These are phyloP conservation scores for Drosophila birchii DNA, from an alignment of 2,888 invertebrate genomes.

Conservation along the genomic window DNA sequence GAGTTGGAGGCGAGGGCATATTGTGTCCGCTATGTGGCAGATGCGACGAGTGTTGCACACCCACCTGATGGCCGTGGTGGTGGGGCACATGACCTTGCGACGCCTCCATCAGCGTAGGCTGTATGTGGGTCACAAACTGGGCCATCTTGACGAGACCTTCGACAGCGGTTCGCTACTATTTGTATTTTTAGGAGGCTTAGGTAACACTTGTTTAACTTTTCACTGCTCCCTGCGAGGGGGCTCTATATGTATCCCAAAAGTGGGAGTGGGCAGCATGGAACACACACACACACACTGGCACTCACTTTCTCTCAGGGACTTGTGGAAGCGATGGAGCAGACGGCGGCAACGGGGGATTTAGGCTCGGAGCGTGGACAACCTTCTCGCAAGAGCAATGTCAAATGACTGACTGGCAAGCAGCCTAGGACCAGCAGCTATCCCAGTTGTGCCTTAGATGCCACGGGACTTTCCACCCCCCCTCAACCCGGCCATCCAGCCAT, in stretches of 20 bases:
- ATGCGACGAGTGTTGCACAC: slow-evolving; percentile 84
- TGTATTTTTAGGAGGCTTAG: slow-evolving; percentile 37
- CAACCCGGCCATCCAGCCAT: neutral
- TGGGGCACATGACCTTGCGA: slow-evolving; percentile 86
- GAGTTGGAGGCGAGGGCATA: slow-evolving; percentile 84
- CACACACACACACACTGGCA: slow-evolving; percentile 40
- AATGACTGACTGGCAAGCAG: slow-evolving; percentile 75
- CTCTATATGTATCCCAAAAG: slow-evolving; percentile 61
- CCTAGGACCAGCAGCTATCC: slow-evolving; percentile 64
- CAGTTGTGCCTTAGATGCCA: slow-evolving; percentile 74
- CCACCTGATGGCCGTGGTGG: slow-evolving; percentile 85
- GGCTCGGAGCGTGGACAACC: slow-evolving; percentile 78
- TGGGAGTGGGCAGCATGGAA: slow-evolving; percentile 53
- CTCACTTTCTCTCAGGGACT: slow-evolving; percentile 24
- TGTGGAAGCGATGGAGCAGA: slow-evolving; percentile 42
- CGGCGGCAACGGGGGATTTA: slow-evolving; percentile 44
- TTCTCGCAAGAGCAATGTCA: slow-evolving; percentile 83
- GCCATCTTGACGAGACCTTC: slow-evolving; percentile 84
- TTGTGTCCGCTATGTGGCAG: slow-evolving; percentile 85
- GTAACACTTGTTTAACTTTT: slow-evolving; percentile 56
- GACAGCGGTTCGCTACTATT: slow-evolving; percentile 31
- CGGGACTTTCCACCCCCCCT: slow-evolving; percentile 67
- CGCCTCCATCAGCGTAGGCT: slow-evolving; percentile 87
- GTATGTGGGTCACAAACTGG: slow-evolving; percentile 87
- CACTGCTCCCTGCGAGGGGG: slow-evolving; percentile 40